phyloP scores from a whole-genome alignment of 2,113 vertebrate genomes.

The Hiodon tergisus region DNA sequence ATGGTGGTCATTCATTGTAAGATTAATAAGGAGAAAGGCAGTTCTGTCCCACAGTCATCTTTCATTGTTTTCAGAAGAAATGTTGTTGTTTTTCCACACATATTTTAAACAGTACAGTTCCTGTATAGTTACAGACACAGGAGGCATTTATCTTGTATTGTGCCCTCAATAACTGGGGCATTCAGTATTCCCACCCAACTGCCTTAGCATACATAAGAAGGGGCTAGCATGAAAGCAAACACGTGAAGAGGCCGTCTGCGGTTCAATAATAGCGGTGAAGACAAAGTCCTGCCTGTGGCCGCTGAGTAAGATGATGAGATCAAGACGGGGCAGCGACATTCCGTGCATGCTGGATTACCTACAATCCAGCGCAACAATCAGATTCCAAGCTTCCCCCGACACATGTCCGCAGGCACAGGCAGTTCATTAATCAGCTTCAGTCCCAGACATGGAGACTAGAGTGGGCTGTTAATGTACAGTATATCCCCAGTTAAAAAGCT shows the following conservation, averaged over 20 bases:
- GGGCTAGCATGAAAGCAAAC: slow-evolving; percentile 53
- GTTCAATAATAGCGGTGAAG: slow-evolving; percentile 15
- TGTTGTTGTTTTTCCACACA: too few species aligned
- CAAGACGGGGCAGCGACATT: slow-evolving; percentile 45
- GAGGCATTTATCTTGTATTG: not conserved
- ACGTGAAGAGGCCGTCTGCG: slow-evolving; percentile 33
- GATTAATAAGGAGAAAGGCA: too few species aligned
- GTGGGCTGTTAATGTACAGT: slow-evolving; percentile 18
- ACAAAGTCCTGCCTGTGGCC: slow-evolving; percentile 57
- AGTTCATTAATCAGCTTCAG: slow-evolving; percentile 36
- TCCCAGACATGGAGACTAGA: slow-evolving; percentile 20
- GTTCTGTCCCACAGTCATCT: too few species aligned
- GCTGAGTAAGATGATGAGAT: slow-evolving; percentile 59
- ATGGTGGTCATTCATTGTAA: not conserved
- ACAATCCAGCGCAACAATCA: slow-evolving; percentile 57
- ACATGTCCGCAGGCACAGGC: slow-evolving; percentile 26
- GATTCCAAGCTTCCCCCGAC: slow-evolving; percentile 37
- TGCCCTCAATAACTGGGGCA: not conserved
- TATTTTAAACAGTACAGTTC: not conserved
- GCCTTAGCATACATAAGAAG: slow-evolving; percentile 59
- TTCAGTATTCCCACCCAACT: slow-evolving; percentile 46
- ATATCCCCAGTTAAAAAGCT: too few species aligned
- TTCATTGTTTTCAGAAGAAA: too few species aligned
- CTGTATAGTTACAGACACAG: not conserved
- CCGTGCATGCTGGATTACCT: slow-evolving; percentile 49